Evolutionary conservation across 2,888 invertebrate genomes (phyloP), one percentile per base, ranked within the genome.

Genomic region (Diarsia rubi): DNA sequence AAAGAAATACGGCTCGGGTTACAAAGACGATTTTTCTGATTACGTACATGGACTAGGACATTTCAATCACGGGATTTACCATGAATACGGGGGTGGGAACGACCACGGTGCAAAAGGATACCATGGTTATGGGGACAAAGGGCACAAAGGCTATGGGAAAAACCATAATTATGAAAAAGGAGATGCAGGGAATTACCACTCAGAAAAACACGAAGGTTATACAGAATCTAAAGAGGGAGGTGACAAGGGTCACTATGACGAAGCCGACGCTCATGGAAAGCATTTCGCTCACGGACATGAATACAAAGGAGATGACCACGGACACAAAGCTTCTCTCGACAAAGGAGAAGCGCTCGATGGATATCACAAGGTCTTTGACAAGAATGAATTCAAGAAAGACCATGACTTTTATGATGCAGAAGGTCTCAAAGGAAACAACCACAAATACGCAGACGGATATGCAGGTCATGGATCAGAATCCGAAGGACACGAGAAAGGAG

Each of bases 341-440:
- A 97, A 97, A 92, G 97, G 97, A 1, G 97, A 97, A 87, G 97
- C 97, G 89, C 96, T 97, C 83, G 97, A 97, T 78, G 98, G 98
- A 86, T 98, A 96, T 94, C 97, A 97, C 92, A 97, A 97, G 88
- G 97, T 97, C 79, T 97, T 97, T 91, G 97, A 97, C 91, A 97
- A 98, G 91, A 97, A 98, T 90, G 98, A 98, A 93, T 97, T 97
- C 95, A 97, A 98, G 91, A 98, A 98, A 93, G 97, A 98, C 90
- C 97, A 97, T 86, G 97, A 97, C 89, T 97, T 98, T 96, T 97
- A 97, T 92, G 97, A 98, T 92, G 97, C 97, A 87, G 96, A 97
- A 74, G 97, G 97, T 91, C 93, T 97, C 86, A 96, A 97, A 83
- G 97, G 97, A 76, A 95, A 97, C 90, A 97, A 97, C 91, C 94